Percentiles rank a stretch among this genome's conserved stretches.
Conservation (phyloP, 2,797 vertebrate species). For the Pogonophryne albipinna region DNA sequence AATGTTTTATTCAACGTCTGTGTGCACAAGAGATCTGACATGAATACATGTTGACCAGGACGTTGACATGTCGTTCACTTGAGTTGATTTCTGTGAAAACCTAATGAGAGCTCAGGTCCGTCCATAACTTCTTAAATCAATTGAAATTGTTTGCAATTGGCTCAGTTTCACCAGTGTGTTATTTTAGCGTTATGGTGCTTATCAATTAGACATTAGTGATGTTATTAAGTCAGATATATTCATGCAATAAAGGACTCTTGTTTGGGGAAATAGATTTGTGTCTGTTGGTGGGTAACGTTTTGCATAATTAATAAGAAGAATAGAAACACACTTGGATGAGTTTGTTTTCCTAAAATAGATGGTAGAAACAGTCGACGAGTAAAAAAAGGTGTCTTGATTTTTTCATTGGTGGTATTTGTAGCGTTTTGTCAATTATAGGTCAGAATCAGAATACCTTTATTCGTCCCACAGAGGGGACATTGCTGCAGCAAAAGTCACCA, state of each 20-base stretch:
- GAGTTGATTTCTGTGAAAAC: constrained; percentile 2
- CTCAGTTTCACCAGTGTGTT: background rate
- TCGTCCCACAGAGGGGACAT: too few relatives aligned
- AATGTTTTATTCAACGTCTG: constrained; percentile 40
- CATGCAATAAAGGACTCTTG: background rate
- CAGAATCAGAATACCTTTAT: background rate
- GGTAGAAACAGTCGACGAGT: background rate
- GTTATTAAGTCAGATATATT: background rate
- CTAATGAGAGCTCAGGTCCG: constrained; percentile 19
- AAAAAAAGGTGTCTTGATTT: too few relatives aligned
- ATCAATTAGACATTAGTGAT: background rate
- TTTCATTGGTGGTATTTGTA: background rate
- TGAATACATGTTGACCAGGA: background rate
- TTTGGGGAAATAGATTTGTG: background rate
- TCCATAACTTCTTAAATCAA: background rate
- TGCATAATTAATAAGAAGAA: background rate
- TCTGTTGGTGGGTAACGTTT: background rate
- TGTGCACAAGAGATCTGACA: constrained; percentile 1
- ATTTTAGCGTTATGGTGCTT: background rate
- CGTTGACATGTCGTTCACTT: background rate
- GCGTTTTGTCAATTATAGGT: background rate
- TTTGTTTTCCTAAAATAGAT: background rate
- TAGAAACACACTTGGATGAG: background rate
- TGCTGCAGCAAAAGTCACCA: background rate
- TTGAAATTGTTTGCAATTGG: background rate